Percentiles rank a stretch among this genome's conserved stretches.
phyloP scores from a whole-genome alignment of 2,797 vertebrate genomes.

The Tarsius wallacei region DNA sequence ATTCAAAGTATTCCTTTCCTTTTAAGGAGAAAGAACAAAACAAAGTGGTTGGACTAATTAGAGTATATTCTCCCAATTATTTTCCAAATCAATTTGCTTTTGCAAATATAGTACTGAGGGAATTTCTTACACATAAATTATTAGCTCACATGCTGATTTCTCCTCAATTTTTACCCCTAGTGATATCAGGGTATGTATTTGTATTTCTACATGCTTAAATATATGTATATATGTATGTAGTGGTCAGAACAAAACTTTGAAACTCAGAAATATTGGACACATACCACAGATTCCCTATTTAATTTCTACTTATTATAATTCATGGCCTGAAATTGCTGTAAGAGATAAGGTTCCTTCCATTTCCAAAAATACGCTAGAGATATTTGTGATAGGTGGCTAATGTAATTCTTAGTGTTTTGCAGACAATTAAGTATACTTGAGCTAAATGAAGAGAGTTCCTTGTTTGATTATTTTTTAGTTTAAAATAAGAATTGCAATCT shows the following conservation, averaged over 20 bases:
- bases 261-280: not conserved
- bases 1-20: conserved; percentile 59
- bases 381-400: not conserved
- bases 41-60: conserved; percentile 74
- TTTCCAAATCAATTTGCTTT: conserved; percentile 59
- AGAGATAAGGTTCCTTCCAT: not conserved
- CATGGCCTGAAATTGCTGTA: not conserved
- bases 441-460: not conserved
- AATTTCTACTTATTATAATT: not conserved
- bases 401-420: conserved; percentile 35
- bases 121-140: conserved; percentile 5
- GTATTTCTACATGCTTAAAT: not conserved
- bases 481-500: not conserved
- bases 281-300: not conserved
- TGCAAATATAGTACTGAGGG: conserved; percentile 59
- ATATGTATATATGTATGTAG: not conserved
- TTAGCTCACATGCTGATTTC: not conserved
- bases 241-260: not conserved
- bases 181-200: not conserved
- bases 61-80: not conserved
- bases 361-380: not conserved
- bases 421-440: not conserved
- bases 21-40: conserved; percentile 59
- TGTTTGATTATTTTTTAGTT: not conserved
- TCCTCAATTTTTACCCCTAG: not conserved